phyloP scores from a whole-genome alignment of 2,888 invertebrate genomes.

The Fragum fragum region DNA sequence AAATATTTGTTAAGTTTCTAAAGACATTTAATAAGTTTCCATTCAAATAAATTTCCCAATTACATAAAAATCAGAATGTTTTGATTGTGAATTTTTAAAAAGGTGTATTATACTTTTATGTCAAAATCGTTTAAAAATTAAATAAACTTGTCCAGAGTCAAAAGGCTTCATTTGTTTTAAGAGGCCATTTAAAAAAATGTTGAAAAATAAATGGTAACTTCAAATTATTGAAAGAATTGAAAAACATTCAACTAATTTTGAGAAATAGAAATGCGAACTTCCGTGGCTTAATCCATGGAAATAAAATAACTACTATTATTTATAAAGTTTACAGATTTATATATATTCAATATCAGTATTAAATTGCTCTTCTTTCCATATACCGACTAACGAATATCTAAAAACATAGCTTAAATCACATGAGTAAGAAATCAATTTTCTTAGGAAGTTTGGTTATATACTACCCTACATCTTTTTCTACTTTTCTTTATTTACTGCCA shows the following conservation, averaged over 20 bases:
- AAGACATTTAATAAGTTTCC: constrained; percentile 33
- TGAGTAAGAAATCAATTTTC: too few species aligned
- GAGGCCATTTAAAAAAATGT: too few species aligned
- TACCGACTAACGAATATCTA: background rate
- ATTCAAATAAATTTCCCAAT: constrained; percentile 12
- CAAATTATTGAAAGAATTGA: too few species aligned
- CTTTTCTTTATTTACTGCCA: constrained; percentile 15
- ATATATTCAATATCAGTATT: constrained; percentile 28
- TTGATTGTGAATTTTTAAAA: background rate
- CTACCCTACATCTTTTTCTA: too few species aligned
- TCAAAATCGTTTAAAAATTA: background rate
- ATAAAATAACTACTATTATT: background rate
- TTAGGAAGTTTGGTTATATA: too few species aligned
- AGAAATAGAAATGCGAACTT: background rate
- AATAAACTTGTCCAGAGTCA: background rate
- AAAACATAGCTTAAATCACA: too few species aligned
- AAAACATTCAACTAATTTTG: too few species aligned
- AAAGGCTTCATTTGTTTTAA: background rate
- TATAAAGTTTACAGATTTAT: background rate
- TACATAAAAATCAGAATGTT: background rate
- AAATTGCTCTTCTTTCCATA: background rate
- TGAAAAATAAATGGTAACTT: too few species aligned
- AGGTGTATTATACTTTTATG: background rate
- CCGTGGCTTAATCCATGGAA: background rate
- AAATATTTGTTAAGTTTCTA: constrained; percentile 31